phyloP scores from a whole-genome alignment of 2,888 invertebrate genomes.

The Epistrophella euchroma region DNA sequence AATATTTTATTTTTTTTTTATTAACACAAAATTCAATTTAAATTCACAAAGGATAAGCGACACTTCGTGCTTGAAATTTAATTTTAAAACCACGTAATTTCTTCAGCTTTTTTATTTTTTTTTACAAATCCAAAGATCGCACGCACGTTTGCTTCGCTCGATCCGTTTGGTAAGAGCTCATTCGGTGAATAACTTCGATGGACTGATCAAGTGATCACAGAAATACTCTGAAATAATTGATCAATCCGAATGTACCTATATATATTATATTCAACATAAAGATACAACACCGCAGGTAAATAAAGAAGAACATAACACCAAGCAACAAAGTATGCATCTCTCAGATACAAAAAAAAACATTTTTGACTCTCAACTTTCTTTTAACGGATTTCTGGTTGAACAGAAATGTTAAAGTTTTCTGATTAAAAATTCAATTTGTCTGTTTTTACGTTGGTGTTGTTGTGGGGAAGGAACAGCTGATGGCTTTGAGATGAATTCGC shows the following conservation, averaged over 20 bases:
- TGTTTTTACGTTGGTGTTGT: not conserved
- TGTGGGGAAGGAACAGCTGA: slow-evolving; percentile 13
- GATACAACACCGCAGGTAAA: not conserved
- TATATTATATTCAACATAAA: not conserved
- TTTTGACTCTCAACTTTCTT: slow-evolving; percentile 30
- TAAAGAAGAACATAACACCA: not conserved
- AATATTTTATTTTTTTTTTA: not conserved
- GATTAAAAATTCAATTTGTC: not conserved
- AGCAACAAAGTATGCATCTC: slow-evolving; percentile 23
- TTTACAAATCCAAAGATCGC: slow-evolving; percentile 8
- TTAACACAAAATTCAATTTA: slow-evolving; percentile 3
- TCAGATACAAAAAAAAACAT: slow-evolving; percentile 9
- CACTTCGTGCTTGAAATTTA: slow-evolving; percentile 3
- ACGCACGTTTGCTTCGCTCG: not conserved
- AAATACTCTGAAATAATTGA: slow-evolving; percentile 49
- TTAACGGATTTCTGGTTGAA: not conserved
- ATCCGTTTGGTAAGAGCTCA: slow-evolving; percentile 24
- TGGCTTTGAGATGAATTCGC: slow-evolving; percentile 29
- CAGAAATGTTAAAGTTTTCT: slow-evolving; percentile 14
- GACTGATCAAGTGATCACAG: slow-evolving; percentile 46
- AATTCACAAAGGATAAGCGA: slow-evolving; percentile 5
- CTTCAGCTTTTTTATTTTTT: not conserved
- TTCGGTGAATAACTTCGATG: slow-evolving; percentile 45
- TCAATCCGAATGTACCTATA: slow-evolving; percentile 19
- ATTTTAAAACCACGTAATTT: slow-evolving; percentile 1